Conservation (phyloP, 2,888 invertebrate genomes). For the Formica aserva region DNA sequence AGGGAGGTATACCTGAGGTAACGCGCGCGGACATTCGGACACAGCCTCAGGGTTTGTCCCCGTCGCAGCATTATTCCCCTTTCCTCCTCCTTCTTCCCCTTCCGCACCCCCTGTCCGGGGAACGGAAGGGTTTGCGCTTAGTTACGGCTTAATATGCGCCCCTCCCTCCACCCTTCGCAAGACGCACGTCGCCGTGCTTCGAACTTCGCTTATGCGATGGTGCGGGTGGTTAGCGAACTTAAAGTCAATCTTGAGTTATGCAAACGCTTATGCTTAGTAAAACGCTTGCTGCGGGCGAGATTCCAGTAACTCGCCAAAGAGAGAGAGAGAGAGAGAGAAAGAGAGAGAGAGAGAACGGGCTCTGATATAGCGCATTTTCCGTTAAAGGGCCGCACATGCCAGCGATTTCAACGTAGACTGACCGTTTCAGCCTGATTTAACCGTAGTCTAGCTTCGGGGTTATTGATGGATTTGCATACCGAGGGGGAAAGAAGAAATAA, state of each 20-base stretch:
- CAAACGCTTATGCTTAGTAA: conserved; percentile 79
- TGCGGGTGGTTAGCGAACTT: conserved; percentile 73
- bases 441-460: conserved; percentile 27
- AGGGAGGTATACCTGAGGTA: conserved; percentile 27
- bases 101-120: not conserved
- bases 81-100: too few relatives aligned
- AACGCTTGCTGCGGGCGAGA: conserved; percentile 74
- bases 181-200: conserved; percentile 56
- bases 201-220: conserved; percentile 67
- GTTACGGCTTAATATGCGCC: conserved; percentile 74
- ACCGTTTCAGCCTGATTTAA: conserved; percentile 35
- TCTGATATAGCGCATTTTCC: conserved; percentile 62
- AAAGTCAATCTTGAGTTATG: conserved; percentile 83
- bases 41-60: conserved; percentile 40
- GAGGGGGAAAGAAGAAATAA: conserved; percentile 30
- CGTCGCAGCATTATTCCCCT: conserved; percentile 7
- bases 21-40: conserved; percentile 56
- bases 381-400: conserved; percentile 52
- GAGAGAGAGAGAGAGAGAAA: not conserved
- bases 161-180: conserved; percentile 36
- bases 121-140: conserved; percentile 67
- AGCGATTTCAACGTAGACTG: conserved; percentile 32
- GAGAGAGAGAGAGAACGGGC: conserved; percentile 11
- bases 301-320: conserved; percentile 62
- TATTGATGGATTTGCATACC: conserved; percentile 50